Conservation (phyloP, 2,113 vertebrate genomes). For the Ondatra zibethicus region DNA sequence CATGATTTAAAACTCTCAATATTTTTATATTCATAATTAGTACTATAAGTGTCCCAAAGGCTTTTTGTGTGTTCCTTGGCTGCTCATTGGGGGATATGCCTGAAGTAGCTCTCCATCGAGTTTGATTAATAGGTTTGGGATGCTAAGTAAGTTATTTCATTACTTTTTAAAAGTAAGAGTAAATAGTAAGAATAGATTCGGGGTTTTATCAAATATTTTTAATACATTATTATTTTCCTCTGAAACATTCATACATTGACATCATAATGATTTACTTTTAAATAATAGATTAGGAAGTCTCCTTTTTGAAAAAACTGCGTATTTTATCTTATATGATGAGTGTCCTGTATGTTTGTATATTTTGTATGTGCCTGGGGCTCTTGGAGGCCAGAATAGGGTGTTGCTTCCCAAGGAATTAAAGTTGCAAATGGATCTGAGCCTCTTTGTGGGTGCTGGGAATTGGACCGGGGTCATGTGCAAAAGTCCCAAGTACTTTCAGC, state of each 20-base stretch:
- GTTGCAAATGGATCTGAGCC: background rate
- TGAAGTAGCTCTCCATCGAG: background rate
- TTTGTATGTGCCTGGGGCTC: no score
- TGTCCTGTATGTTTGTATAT: background rate
- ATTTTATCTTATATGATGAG: background rate
- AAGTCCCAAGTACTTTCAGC: background rate
- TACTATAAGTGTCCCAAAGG: background rate
- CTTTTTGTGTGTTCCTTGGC: background rate
- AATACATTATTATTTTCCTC: background rate
- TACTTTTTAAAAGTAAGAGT: background rate
- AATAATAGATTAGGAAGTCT: background rate
- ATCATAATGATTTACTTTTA: background rate
- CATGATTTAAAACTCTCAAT: background rate
- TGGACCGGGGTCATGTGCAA: background rate
- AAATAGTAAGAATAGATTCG: background rate
- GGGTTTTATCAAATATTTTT: slow-evolving; percentile 2
- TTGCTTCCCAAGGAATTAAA: background rate
- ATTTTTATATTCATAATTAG: background rate
- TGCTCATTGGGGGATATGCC: background rate
- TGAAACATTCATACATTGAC: background rate
- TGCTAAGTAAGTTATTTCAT: background rate
- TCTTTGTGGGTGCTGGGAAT: background rate
- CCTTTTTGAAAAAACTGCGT: background rate
- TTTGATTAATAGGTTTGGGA: background rate
- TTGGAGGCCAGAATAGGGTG: background rate